Base-by-base conservation (phyloP, 2,888 invertebrate species). In the Minunthozetes semirufus region DNA sequence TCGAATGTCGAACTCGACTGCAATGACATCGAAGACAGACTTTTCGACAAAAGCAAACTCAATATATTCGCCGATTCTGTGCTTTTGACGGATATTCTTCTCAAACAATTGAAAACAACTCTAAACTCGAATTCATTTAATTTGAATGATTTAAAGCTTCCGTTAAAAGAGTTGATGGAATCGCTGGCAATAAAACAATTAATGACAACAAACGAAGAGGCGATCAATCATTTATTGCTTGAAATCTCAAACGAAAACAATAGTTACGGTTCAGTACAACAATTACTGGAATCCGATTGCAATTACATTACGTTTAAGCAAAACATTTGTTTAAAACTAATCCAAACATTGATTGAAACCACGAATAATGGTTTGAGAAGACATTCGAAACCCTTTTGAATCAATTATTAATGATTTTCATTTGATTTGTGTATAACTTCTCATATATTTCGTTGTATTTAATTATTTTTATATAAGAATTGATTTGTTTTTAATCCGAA, bases 1-100 rank as follows among this genome's bases (percentile, higher is more conserved):
- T 5, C 63, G 1, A 33, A 74, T 27, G 77, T 68, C 15, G 53
- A 68, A 29, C 5, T 15, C 27, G 33, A 59, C 48, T 48, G 25
- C 25, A 77, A 73, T 72, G 42, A 76, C 15, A 48, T 46, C 1
- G 73, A 77, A 25, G 70, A 72, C 13, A 68, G 73, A 68, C 71
- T 75, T 15, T 76, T 77, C 53, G 76, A 77, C 38, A 77, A 75
- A 72, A 72, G 76, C 46, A 76, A 77, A 61, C 74, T 74, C 15
- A 76, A 77, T 42, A 59, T 50, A 22, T 70, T 61, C n/a, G 53
- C 76, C 29, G 73, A 77, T 72, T 25, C 63, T 15, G 42, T 73
- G 1, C 29, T 72, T 3, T 68, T 77, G 11, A 29, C 50, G 15
- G 75, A 77, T 25, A 22, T 73, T 42, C 4, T 75, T 11, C n/a